Percentiles rank a stretch among this genome's conserved stretches.
Evolutionary conservation across 2,113 vertebrate genomes (phyloP).

Genomic region (Pterocles gutturalis): DNA sequence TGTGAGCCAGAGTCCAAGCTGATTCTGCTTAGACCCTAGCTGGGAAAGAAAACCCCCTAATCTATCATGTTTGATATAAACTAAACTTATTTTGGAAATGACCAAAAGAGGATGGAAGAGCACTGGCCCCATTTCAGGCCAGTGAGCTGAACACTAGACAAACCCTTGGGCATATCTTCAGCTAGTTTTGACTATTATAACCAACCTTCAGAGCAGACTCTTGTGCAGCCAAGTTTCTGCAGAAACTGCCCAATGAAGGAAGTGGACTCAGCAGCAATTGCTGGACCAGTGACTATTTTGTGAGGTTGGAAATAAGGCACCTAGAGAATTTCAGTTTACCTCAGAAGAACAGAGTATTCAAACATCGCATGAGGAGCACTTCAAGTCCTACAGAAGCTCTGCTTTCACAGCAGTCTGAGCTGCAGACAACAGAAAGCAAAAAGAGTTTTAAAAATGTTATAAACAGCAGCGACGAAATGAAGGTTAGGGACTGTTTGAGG

Average conservation of each 20-base stretch:
- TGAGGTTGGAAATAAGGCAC: not conserved
- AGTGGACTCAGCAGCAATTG: accelerated
- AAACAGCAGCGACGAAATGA: not conserved
- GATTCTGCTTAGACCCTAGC: not conserved
- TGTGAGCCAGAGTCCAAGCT: not conserved
- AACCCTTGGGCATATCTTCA: not conserved
- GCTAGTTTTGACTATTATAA: not conserved
- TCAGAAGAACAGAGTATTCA: not conserved
- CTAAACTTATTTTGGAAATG: not conserved
- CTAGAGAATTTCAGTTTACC: not conserved
- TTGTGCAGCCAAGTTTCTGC: accelerated
- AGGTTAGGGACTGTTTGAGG: not conserved
- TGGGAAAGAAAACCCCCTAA: not conserved
- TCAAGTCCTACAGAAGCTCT: not conserved
- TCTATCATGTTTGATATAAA: not conserved
- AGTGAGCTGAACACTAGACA: not conserved
- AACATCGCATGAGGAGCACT: not conserved
- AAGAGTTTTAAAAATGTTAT: not conserved
- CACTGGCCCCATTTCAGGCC: not conserved
- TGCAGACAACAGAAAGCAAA: not conserved
- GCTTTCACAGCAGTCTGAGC: not conserved
- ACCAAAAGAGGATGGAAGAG: not conserved
- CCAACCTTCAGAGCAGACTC: not conserved
- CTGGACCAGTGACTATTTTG: not conserved
- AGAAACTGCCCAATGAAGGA: not conserved